Base-by-base conservation (phyloP, 1,140 invertebrate genomes). In the Euwallacea similis region DNA sequence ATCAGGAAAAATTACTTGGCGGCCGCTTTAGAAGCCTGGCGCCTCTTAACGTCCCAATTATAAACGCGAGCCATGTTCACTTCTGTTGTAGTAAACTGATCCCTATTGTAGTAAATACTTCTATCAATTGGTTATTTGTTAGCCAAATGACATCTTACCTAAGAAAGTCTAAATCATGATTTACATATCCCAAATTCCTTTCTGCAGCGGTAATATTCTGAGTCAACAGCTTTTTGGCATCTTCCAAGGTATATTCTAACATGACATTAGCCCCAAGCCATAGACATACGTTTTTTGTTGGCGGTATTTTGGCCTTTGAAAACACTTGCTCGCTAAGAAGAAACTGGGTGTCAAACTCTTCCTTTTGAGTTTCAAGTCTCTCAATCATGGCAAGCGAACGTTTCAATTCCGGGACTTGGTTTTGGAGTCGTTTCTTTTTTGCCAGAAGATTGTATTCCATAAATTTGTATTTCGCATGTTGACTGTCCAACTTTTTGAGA, bases 221-320 rank as follows among this genome's bases (percentile, higher is more conserved):
- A 64, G 87, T 87, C 15, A 99, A 84, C 44, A 98, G 84, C 69
- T 88, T 85, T 82, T 95, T 89, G 42, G 97, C 97, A 85, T 98
- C 96, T 73, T 96, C 90, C 70, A 99, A 83, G 9, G 89, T 89
- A 85, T 99, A 99, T 82, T 99, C 97, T 75, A 99, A 85, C 97
- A 99, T 99, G 0, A 99, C 95, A 87, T 98, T 98, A 21, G 97
- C 97, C 41, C 97, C 97, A 66, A 99, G 85, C 97, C 97, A 99
- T n/a, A 99, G 85, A 79, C 93, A 97, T 11, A 99, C 96, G 81
- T 89, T 96, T 76, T 98, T 89, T 16, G 95, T 97, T 7, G 96
- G 95, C 76, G 95, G 91, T 74, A 95, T 88, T 79, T 94, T 86
- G 42, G 90, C 91, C 79, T 96, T 96, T 7, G 95, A 89, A 84